Base-by-base conservation (phyloP, 2,888 invertebrate genomes). In the Acanthosepion pharaonis region DNA sequence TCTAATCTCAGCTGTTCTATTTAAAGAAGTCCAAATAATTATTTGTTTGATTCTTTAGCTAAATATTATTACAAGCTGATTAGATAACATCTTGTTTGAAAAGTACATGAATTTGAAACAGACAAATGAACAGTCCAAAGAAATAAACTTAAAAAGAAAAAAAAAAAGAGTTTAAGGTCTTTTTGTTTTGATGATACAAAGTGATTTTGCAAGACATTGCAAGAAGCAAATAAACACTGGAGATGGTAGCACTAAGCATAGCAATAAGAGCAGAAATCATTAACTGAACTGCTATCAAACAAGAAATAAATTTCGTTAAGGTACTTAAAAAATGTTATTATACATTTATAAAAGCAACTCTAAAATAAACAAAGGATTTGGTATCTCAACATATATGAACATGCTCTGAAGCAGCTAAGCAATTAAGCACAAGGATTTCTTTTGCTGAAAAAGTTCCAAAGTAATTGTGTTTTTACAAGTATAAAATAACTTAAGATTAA, bases 381-480 rank as follows among this genome's bases (percentile, higher is more conserved):
- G n/a, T n/a, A 78, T 78, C n/a, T 78, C n/a, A 5, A 78, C n/a
- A 78, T n/a, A 78, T 78, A 78, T 33, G 18, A 28, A 78, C 78
- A 78, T 33, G 78, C 78, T 78, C n/a, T 78, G 78, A 78, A 78
- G 78, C 78, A n/a, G 33, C 78, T 78, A 78, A 78, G 78, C 78
- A n/a, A n/a, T 78, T 78, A 78, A 78, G 78, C 78, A 78, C 15
- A 78, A 78, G 3, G 3, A 5, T 15, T n/a, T 78, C 78, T 78
- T 9, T 33, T 33, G 78, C 11, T n/a, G 78, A 78, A 78, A n/a
- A 15, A 78, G 78, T 78, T n/a, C n/a, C n/a, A 78, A n/a, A 78
- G 59, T 59, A 59, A 23, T 59, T 59, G 25, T 59, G 6, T 59
- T 20, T 59, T 59, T 59, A 59, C 23, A 59, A 23, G 59, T 59